phyloP scores from a whole-genome alignment of 2,797 vertebrate species.

The Sternotherus odoratus region DNA sequence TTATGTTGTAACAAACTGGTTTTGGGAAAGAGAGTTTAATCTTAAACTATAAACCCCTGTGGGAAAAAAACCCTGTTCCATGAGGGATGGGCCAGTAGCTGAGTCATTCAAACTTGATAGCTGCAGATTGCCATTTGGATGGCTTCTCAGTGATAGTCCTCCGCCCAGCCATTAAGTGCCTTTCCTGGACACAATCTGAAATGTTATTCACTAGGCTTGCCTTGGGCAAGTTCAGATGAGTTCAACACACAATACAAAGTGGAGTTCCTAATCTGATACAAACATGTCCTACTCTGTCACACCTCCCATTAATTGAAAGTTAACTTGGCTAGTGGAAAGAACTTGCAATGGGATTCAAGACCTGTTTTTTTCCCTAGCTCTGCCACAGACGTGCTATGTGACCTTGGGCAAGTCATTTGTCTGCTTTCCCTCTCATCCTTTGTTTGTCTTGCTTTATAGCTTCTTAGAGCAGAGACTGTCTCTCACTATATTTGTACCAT shows the following conservation, averaged over 20 bases:
- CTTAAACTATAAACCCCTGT: not conserved
- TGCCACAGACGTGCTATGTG: not conserved
- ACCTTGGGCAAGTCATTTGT: not conserved
- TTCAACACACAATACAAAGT: not conserved
- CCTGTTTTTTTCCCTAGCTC: not conserved
- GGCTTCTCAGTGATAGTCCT: conserved; percentile 2
- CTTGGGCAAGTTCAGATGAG: conserved; percentile 39
- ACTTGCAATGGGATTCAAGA: not conserved
- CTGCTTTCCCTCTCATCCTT: not conserved
- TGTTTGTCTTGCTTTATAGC: not conserved
- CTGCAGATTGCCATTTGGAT: conserved; percentile 15
- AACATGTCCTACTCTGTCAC: not conserved
- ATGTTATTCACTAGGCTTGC: conserved; percentile 17
- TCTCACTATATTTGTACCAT: not conserved
- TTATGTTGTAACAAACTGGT: conserved; percentile 47
- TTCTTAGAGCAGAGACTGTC: not conserved
- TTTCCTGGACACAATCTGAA: conserved; percentile 22
- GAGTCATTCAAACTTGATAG: conserved; percentile 38
- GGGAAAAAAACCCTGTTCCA: not conserved
- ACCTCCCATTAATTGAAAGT: not conserved
- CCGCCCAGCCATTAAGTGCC: not conserved
- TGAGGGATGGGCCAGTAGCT: not conserved
- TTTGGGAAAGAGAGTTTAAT: conserved; percentile 51
- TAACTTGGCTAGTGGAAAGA: not conserved
- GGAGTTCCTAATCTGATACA: conserved; percentile 25